Evolutionary conservation across 2,797 vertebrate species (phyloP), one percentile per base, ranked within the genome.

Genomic region (Capromys pilorides): DNA sequence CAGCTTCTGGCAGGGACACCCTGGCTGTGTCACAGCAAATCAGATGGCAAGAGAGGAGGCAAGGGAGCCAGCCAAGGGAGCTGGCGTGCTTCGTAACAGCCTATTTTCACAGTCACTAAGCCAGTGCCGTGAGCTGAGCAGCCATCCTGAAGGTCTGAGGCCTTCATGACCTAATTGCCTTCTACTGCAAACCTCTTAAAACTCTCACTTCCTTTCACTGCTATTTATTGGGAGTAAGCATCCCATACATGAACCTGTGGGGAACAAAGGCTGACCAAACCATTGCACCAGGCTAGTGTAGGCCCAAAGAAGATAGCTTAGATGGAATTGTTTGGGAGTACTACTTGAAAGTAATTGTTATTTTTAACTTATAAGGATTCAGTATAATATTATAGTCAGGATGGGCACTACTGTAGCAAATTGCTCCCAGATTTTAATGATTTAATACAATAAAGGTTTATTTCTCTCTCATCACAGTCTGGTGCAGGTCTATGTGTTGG

Each of bases 281-380:
- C 12, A 31, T 9, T 33, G 28, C 66, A 18, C 21, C 2, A 67
- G 28, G 54, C 62, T 82, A 5, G 31, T 28, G 5, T 6, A 19
- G 11, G 36, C 1, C 31, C 49, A 66, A 28, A 19, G 36, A 62
- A 54, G n/a, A 36, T 61, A 26, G 51, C 87, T 81, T 62, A 64
- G 82, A 79, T 84, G 49, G 61, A 80, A 69, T 69, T 88, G 73
- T 80, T 85, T 94, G 3, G 45, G 79, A 92, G 64, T 61, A 26
- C 79, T 62, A 67, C 39, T 33, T 90, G 61, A 73, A 21, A 61
- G 79, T 86, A 61, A 88, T 79, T 54, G 28, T 62, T 75, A 49
- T 61, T 86, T 90, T 91, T 88, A 39, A 91, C 45, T 86, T 82
- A 78, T 57, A 92, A 83, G 69, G 82, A 92, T 81, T 95, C 21